Evolutionary conservation across 2,888 invertebrate genomes (phyloP).

Genomic region (Hylaea fasciaria): DNA sequence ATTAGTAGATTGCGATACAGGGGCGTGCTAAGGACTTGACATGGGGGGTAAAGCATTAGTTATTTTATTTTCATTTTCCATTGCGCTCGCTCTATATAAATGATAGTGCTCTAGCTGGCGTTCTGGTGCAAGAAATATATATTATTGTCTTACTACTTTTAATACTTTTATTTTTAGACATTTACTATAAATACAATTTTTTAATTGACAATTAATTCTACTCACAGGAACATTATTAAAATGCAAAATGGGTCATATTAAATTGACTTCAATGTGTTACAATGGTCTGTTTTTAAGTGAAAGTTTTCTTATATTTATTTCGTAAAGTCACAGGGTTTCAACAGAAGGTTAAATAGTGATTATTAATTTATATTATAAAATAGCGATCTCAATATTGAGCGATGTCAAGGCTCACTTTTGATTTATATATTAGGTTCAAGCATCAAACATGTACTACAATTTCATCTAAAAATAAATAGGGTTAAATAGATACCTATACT

Average conservation of each 20-base stretch:
- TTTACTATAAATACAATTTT: constrained; percentile 15
- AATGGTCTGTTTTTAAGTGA: constrained; percentile 19
- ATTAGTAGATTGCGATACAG: constrained; percentile 34
- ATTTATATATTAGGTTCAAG: constrained; percentile 26
- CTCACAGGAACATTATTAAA: constrained; percentile 28
- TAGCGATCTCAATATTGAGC: constrained; percentile 37
- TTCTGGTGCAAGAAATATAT: constrained; percentile 7
- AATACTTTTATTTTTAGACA: constrained; percentile 12
- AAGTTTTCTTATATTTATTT: constrained; percentile 10
- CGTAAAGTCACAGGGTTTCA: constrained; percentile 2
- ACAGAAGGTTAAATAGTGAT: not conserved
- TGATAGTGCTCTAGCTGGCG: constrained; percentile 10
- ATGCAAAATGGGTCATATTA: constrained; percentile 22
- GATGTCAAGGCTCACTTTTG: constrained; percentile 37
- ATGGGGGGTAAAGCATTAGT: constrained; percentile 12
- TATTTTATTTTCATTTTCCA: not conserved
- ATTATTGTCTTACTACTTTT: constrained; percentile 31
- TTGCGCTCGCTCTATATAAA: constrained; percentile 3
- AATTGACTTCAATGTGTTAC: constrained; percentile 26
- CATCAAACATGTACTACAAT: constrained; percentile 35
- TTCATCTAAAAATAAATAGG: constrained; percentile 40
- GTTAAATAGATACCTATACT: constrained; percentile 21
- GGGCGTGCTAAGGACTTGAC: constrained; percentile 30
- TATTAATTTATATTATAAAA: constrained; percentile 26
- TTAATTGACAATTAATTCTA: constrained; percentile 34